Percentiles rank a stretch among this genome's conserved stretches.
Evolutionary conservation across 2,797 vertebrate species (phyloP).

Genomic region (Acrocephalus scirpaceus): DNA sequence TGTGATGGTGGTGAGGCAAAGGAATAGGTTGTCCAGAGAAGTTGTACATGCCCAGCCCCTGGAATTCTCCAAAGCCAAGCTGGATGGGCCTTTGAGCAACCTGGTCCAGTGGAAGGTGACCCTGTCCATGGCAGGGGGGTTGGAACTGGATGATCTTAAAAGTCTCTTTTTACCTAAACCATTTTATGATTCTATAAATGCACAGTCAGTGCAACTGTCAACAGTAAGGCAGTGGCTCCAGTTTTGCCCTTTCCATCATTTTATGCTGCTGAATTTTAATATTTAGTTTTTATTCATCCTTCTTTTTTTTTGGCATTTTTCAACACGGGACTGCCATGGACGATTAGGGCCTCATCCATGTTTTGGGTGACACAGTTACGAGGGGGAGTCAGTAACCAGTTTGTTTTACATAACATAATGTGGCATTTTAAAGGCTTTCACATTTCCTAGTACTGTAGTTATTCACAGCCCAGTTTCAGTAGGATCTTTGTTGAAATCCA

Average conservation of each 20-base stretch:
- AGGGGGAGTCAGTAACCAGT: no score
- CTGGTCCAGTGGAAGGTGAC: not conserved
- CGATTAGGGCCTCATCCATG: not conserved
- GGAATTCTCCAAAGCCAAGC: not conserved
- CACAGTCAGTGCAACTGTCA: not conserved
- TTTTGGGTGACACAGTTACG: not conserved
- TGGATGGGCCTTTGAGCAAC: not conserved
- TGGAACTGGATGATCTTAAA: not conserved
- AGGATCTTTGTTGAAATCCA: not conserved
- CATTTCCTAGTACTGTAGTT: not conserved
- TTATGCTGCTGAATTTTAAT: not conserved
- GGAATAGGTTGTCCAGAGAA: not conserved
- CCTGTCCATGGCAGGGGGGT: not conserved
- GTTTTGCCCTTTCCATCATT: not conserved
- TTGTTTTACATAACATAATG: not conserved
- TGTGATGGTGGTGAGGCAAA: not conserved
- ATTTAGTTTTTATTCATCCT: not conserved
- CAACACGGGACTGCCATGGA: not conserved
- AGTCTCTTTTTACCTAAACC: not conserved
- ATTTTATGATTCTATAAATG: not conserved
- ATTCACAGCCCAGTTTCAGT: not conserved
- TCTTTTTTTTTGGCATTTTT: not conserved
- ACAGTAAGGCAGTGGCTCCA: not conserved
- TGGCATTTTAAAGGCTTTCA: not conserved
- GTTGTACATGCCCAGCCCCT: not conserved